These are phyloP conservation scores for Loriculus beryllinus DNA, from an alignment of 2,797 vertebrate species.

Conservation along the genomic window DNA sequence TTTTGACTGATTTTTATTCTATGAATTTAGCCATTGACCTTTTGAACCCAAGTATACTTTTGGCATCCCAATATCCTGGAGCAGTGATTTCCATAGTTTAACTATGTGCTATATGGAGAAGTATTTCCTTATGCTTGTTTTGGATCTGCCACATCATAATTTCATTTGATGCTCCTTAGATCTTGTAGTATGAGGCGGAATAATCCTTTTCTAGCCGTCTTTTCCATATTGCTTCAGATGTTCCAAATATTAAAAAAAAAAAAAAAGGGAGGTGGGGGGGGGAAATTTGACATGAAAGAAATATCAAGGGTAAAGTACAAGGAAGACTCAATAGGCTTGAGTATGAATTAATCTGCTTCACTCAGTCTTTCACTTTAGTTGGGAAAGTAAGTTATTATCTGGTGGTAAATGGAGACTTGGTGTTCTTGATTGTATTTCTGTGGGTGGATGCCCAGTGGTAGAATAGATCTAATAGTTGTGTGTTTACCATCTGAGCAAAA, in stretches of 20 bases:
- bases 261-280: not conserved
- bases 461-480: not conserved
- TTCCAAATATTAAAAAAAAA: not conserved
- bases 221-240: constrained; percentile 53
- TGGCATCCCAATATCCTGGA: constrained; percentile 56
- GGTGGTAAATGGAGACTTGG: not conserved
- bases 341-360: not conserved
- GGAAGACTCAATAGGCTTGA: not conserved
- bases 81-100: constrained; percentile 21
- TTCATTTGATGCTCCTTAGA: constrained; percentile 65
- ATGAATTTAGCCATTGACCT: constrained; percentile 17
- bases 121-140: constrained; percentile 69
- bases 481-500: not conserved
- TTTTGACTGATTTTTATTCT: constrained; percentile 15
- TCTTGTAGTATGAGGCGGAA: constrained; percentile 41
- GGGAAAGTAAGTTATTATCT: not conserved
- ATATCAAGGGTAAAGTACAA: not conserved
- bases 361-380: not conserved
- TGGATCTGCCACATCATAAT: constrained; percentile 59
- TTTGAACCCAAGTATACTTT: constrained; percentile 39
- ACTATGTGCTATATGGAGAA: constrained; percentile 53
- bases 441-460: not conserved
- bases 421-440: not conserved
- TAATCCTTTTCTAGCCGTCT: constrained; percentile 51
- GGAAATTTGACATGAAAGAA: not conserved